Evolutionary conservation across 1,140 invertebrate genomes (phyloP).

Genomic region (Bathynomus jamesi): DNA sequence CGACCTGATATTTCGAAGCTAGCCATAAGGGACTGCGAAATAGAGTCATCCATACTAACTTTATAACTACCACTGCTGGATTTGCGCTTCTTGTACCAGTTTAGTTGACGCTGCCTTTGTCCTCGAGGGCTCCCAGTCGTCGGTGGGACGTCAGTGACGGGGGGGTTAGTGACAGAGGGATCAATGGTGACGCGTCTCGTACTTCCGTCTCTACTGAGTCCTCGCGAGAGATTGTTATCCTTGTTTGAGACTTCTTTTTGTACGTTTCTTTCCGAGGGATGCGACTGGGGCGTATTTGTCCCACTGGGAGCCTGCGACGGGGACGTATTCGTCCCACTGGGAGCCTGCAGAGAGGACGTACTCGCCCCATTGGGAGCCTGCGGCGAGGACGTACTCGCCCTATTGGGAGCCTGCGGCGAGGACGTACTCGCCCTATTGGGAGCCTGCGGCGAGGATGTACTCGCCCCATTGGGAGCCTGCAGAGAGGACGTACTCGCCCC

Average conservation of each 20-base stretch:
- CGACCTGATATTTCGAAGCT: conserved; percentile 33
- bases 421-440: too few relatives aligned
- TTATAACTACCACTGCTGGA: conserved; percentile 9
- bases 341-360: too few relatives aligned
- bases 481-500: too few relatives aligned
- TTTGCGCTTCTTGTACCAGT: not conserved
- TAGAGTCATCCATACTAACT: conserved; percentile 32
- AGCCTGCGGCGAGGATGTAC: too few relatives aligned
- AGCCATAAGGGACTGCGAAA: conserved; percentile 29
- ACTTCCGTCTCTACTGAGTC: not conserved
- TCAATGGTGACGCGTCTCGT: not conserved
- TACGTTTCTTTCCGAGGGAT: not conserved
- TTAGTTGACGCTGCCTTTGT: not conserved
- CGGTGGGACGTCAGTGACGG: not conserved
- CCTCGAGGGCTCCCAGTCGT: not conserved
- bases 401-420: not conserved
- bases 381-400: too few relatives aligned
- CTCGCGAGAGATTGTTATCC: not conserved
- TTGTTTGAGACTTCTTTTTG: not conserved
- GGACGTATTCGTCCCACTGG: too few relatives aligned
- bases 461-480: too few relatives aligned
- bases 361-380: too few relatives aligned
- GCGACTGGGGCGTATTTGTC: too few relatives aligned
- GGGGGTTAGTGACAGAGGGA: not conserved
- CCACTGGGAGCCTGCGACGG: too few relatives aligned